Percentiles rank a stretch among this genome's conserved stretches.
These are phyloP conservation scores for Sycophila texana DNA, from an alignment of 2,888 invertebrate species.

Conservation along the genomic window DNA sequence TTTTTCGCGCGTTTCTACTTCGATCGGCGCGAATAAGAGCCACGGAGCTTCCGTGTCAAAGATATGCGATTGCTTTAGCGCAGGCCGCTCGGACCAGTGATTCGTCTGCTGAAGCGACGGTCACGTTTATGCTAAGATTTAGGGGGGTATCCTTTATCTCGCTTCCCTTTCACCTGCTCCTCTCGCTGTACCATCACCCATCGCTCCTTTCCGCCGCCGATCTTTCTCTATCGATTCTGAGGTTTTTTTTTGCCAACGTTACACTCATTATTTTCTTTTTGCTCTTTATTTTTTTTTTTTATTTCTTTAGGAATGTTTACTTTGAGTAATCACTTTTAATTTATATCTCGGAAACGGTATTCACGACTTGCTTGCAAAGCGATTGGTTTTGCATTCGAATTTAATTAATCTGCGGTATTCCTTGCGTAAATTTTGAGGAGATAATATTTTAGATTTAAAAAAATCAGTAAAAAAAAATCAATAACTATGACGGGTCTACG, in stretches of 20 bases:
- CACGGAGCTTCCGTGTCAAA: slow-evolving; percentile 31
- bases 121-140: slow-evolving; percentile 45
- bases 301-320: no score
- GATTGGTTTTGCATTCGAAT: no score
- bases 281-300: slow-evolving; percentile 13
- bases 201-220: slow-evolving; percentile 1
- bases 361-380: no score
- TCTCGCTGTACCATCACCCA: slow-evolving; percentile 30
- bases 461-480: no score
- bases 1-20: background rate
- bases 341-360: no score
- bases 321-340: no score
- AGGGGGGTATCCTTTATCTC: slow-evolving; percentile 40
- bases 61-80: background rate
- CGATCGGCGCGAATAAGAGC: background rate
- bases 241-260: background rate
- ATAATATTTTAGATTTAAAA: no score
- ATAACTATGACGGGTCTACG: no score
- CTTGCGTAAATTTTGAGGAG: no score
- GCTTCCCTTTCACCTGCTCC: slow-evolving; percentile 50
- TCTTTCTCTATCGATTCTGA: background rate
- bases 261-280: background rate
- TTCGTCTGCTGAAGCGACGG: slow-evolving; percentile 2
- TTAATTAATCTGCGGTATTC: no score
- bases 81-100: background rate